phyloP scores from a whole-genome alignment of 2,113 vertebrate species.

The Okapia johnstoni region DNA sequence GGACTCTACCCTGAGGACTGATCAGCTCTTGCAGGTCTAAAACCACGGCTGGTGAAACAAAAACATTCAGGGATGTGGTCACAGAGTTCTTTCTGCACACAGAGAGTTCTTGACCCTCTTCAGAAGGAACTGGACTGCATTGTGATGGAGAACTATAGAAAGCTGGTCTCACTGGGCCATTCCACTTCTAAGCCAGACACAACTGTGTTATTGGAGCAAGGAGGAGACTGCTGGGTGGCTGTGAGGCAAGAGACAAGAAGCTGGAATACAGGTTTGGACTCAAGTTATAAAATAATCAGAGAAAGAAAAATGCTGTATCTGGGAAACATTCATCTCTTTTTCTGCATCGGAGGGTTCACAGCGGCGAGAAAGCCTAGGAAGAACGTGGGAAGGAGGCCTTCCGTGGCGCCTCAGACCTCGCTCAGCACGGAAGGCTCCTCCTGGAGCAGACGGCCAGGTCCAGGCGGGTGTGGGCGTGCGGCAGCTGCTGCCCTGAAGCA shows the following conservation, averaged over 20 bases:
- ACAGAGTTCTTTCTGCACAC: not conserved
- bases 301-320: not conserved
- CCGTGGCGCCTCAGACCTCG: not conserved
- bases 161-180: not conserved
- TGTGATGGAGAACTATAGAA: not conserved
- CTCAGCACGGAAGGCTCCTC: not conserved
- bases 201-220: not conserved
- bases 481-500: not conserved
- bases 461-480: fast-evolving
- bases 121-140: not conserved
- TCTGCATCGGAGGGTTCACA: not conserved
- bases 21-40: not conserved
- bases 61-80: not conserved
- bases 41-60: not conserved
- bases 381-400: not conserved
- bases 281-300: not conserved
- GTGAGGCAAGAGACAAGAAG: not conserved
- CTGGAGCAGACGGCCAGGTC: not conserved
- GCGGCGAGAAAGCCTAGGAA: not conserved
- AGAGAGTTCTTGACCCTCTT: not conserved
- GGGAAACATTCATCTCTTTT: not conserved
- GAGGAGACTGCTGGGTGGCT: not conserved
- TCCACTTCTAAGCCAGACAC: not conserved
- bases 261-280: not conserved
- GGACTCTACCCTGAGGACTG: not conserved